Base-by-base conservation (phyloP, 2,888 invertebrate species). In the Sipha maydis region DNA sequence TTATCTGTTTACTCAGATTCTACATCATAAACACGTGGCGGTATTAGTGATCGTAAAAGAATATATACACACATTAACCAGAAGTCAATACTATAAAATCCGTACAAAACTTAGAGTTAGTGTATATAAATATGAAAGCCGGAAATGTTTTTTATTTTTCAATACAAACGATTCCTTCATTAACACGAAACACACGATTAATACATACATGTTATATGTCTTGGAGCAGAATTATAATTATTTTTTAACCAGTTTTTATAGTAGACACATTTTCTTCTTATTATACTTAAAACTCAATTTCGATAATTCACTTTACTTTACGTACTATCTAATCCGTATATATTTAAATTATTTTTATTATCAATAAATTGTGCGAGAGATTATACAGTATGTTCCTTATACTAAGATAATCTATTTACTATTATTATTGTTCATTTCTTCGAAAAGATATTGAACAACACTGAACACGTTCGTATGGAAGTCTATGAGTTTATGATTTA, bases 41-140 rank as follows among this genome's bases (percentile, higher is more conserved):
- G 82, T 75, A 41, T 21, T 75, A 31, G 88, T 82, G 73, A 88
- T 88, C 88, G 88, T 88, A 88, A 88, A 88, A 88, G 88, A 85
- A 85, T 61, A 84, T 76, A 83, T 79, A 80, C 19, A 88, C 82
- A 88, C 80, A 88, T 88, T 80, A 88, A 88, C 82, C 88, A 88
- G 88, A 88, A 88, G 80, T 80, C 88, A 80, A 86, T 80, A 86
- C 38, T 88, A 82, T 82, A 75, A 85, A 85, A 56, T 41, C 80
- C 88, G 48, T 80, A 85, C 31, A 86, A 79, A 86, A 56, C 85
- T 73, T 79, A 61, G 14, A 25, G 28, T 73, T 38, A 38, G 69
- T 56, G 21, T 80, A 71, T 67, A 38, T 85, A 85, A 85, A 85
- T 78, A 78, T 69, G 48, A 78, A 85, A 73, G 80, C 86, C 79